Evolutionary conservation across 2,113 vertebrate genomes (phyloP).

Genomic region (Aramus guarauna): DNA sequence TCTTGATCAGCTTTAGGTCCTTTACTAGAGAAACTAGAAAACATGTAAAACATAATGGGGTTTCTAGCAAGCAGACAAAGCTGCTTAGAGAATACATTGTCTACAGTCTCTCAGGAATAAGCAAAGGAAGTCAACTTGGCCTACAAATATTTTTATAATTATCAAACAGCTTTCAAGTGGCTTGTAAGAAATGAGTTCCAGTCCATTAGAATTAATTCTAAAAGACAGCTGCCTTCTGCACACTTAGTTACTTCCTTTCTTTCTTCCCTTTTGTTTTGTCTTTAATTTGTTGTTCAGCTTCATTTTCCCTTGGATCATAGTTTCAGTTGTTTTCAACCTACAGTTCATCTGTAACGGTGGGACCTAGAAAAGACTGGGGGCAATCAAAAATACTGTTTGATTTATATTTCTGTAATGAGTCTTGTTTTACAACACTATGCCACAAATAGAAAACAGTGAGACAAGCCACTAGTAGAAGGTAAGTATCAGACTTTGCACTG

Average conservation of each 20-base stretch:
- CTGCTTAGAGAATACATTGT: neutral
- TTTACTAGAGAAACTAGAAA: neutral
- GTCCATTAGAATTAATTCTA: neutral
- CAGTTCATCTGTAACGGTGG: neutral
- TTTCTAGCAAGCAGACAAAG: neutral
- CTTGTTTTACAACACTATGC: neutral
- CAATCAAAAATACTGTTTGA: neutral
- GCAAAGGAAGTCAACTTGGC: neutral
- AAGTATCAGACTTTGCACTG: neutral
- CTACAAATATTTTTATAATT: conserved; percentile 11
- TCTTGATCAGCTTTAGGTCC: neutral
- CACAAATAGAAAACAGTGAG: neutral
- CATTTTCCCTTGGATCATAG: neutral
- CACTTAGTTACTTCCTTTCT: neutral
- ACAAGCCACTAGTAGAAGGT: neutral
- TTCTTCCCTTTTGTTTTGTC: neutral
- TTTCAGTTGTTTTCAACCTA: neutral
- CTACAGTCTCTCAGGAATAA: neutral
- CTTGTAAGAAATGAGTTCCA: neutral
- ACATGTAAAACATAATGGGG: neutral
- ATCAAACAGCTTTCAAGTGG: conserved; percentile 19
- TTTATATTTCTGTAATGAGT: neutral
- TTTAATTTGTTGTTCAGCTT: conserved; percentile 24
- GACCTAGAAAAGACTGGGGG: neutral
- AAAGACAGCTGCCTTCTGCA: neutral